These are phyloP conservation scores for Malacosoma neustria DNA, from an alignment of 2,888 invertebrate species.

Conservation along the genomic window DNA sequence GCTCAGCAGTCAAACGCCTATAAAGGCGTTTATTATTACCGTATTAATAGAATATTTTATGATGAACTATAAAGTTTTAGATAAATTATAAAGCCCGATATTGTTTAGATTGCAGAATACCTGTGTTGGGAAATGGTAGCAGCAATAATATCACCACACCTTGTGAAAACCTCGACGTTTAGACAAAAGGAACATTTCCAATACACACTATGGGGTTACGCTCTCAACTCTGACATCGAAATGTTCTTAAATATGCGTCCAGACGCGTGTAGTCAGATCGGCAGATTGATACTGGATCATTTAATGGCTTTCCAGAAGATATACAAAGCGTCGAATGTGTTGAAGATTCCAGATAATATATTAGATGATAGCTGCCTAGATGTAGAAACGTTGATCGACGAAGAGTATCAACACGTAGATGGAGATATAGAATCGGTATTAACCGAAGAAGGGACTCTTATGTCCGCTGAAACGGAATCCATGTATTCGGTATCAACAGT, in stretches of 20 bases:
- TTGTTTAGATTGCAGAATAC: slow-evolving; percentile 73
- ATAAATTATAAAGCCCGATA: too few relatives aligned
- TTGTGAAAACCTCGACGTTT: slow-evolving; percentile 62
- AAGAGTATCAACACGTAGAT: slow-evolving; percentile 64
- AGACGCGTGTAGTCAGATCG: slow-evolving; percentile 73
- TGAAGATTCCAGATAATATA: slow-evolving; percentile 41
- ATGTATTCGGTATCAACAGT: slow-evolving; percentile 58
- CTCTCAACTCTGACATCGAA: slow-evolving; percentile 71
- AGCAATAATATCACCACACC: slow-evolving; percentile 66
- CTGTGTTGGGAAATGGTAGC: slow-evolving; percentile 77
- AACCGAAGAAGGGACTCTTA: slow-evolving; percentile 54
- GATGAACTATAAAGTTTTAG: too few relatives aligned
- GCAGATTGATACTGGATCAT: slow-evolving; percentile 69
- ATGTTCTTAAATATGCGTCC: slow-evolving; percentile 75
- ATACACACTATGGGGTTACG: slow-evolving; percentile 74
- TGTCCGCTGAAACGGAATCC: slow-evolving; percentile 58
- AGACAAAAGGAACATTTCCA: slow-evolving; percentile 68
- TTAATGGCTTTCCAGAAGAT: slow-evolving; percentile 69
- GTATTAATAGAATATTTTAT: too few relatives aligned
- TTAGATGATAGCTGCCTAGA: slow-evolving; percentile 54
- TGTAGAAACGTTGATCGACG: slow-evolving; percentile 57
- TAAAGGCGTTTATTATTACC: too few relatives aligned
- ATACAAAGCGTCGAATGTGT: slow-evolving; percentile 45
- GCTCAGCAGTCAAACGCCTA: too few relatives aligned
- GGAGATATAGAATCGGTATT: slow-evolving; percentile 49